Percentiles rank a stretch among this genome's conserved stretches.
Conservation (phyloP, 2,888 invertebrate species). For the Stratiomys singularior region DNA sequence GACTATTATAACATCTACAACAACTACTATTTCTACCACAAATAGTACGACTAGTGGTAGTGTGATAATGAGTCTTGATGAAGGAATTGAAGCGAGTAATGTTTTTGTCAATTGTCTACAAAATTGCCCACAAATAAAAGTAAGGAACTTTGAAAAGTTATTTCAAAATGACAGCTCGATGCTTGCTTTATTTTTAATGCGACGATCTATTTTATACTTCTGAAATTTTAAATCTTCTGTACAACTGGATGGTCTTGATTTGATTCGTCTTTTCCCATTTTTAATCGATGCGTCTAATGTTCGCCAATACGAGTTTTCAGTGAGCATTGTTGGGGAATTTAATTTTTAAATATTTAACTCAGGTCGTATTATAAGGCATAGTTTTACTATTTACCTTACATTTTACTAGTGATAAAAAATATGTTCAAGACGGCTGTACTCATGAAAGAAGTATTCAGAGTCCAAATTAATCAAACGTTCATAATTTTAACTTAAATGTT, state of each 20-base stretch:
- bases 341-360: not conserved
- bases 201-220: not conserved
- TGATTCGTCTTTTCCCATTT: not conserved
- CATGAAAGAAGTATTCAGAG: too few species aligned
- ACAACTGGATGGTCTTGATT: not conserved
- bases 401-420: too few species aligned
- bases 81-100: slow-evolving; percentile 47
- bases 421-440: too few species aligned
- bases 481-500: too few species aligned
- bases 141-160: slow-evolving; percentile 56
- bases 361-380: not conserved
- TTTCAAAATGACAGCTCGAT: not conserved
- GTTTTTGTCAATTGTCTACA: slow-evolving; percentile 53
- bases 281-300: not conserved
- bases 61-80: slow-evolving; percentile 31
- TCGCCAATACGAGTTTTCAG: not conserved
- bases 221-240: not conserved
- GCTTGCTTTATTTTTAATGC: slow-evolving; percentile 14
- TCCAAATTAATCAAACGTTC: too few species aligned
- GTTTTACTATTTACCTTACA: too few species aligned
- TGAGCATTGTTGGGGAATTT: not conserved
- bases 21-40: slow-evolving; percentile 21
- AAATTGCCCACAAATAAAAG: slow-evolving; percentile 62
- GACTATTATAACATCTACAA: slow-evolving; percentile 5
- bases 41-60: slow-evolving; percentile 15